A percentile compares a stretch with the other conserved stretches of the same genome.
Conservation (phyloP, 2,797 vertebrate genomes). For the Periophthalmus magnuspinnatus region DNA sequence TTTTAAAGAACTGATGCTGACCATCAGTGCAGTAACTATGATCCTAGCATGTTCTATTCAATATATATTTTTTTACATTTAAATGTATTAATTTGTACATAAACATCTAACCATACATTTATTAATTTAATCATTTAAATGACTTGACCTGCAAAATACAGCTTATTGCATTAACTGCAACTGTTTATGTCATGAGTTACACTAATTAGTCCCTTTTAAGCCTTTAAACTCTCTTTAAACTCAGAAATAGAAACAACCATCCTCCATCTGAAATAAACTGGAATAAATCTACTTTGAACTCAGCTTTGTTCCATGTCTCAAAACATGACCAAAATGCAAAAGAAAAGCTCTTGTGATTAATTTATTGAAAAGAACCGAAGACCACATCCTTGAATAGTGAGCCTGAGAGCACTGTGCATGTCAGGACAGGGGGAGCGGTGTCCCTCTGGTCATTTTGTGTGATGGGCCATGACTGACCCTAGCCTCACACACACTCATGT, state of each 20-base stretch:
- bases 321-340: background rate
- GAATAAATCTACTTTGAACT: background rate
- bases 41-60: background rate
- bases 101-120: background rate
- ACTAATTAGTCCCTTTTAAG: background rate
- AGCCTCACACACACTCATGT: constrained; percentile 43
- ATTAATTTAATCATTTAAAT: background rate
- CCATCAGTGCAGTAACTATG: background rate
- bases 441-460: constrained; percentile 84
- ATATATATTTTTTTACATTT: background rate
- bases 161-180: background rate
- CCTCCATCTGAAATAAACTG: background rate
- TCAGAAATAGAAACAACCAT: background rate
- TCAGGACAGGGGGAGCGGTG: constrained; percentile 32
- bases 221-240: background rate
- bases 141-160: background rate
- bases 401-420: background rate
- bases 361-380: background rate
- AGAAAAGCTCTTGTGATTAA: background rate
- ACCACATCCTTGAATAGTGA: background rate
- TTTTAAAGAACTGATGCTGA: background rate
- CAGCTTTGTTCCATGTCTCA: background rate
- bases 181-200: background rate
- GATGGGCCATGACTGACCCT: constrained; percentile 86
- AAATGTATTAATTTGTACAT: too few species aligned